Base-by-base conservation (phyloP, 2,797 vertebrate species). In the Enteromius radiatus region DNA sequence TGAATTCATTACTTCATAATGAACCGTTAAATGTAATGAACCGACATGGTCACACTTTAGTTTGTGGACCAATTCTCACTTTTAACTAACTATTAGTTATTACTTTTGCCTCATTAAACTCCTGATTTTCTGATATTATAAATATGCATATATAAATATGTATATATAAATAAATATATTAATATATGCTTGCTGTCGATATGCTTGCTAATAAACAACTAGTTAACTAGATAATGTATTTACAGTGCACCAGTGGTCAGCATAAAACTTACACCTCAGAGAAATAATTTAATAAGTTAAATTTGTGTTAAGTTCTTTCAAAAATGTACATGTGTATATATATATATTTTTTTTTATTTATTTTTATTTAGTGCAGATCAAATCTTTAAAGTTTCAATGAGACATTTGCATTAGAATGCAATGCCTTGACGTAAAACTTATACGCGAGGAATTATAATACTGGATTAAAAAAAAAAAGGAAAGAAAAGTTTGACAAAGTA, bases 401-500 rank as follows among this genome's bases (percentile, higher is more conserved):
- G 26, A 15, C 4, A 41, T 56, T 19, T 59, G 15, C 36, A 76
- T 28, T 15, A 76, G 2, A 41, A 61, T 43, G 1, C 36, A 61
- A 17, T 5, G 33, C 23, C 9, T 21, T 6, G 23, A 52, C 33
- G 23, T 26, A 8, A 56, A 36, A 38, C 33, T 15, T 61, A 28
- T 15, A 15, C 56, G 15, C 26, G 11, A 19, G 26, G 69, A 31
- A 71, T 17, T 1, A 65, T 65, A 33, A 47, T 19, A 33, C 11
- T 1, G 6, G 12, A 38, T 23, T 8, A 12, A 12, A 11, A 49
- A n/a, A 14, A 5, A 4, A 54, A 74, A 12, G 41, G 43, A 23
- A 49, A 65, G 45, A 36, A 56, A 33, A 70, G 33, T 64, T 69
- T 61, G 12, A 79, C 33, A 64, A 79, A 80, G 52, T 54, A 43